These are phyloP conservation scores for Cephus sareptanus DNA, from an alignment of 2,888 invertebrate genomes.

Conservation along the genomic window DNA sequence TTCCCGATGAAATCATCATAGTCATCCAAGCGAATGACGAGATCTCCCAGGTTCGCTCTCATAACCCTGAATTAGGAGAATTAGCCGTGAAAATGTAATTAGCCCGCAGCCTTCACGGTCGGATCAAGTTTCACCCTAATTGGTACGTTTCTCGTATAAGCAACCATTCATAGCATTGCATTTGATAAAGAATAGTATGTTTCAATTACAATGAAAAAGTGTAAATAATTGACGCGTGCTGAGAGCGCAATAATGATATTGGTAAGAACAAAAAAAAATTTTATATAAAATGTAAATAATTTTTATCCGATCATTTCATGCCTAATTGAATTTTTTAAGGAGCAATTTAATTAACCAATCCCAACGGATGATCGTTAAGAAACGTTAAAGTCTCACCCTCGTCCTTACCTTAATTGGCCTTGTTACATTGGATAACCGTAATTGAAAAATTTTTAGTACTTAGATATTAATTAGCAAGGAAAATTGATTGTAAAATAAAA, in stretches of 20 bases:
- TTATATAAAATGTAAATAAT: not conserved
- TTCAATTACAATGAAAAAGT: not conserved
- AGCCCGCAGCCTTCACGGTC: constrained; percentile 28
- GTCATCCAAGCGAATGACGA: constrained; percentile 2
- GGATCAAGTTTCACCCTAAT: constrained; percentile 23
- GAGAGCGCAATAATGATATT: not conserved
- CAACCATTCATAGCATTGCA: not conserved
- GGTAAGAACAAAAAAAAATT: not conserved
- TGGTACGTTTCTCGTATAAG: not conserved
- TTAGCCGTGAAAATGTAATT: constrained; percentile 36
- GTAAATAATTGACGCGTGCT: not conserved
- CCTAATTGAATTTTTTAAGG: not conserved
- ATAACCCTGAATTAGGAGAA: constrained; percentile 54
- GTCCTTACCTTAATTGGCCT: not conserved
- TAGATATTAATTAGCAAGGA: not conserved
- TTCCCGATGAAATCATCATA: not conserved
- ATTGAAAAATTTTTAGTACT: not conserved
- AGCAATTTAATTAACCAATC: not conserved
- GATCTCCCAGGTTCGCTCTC: constrained; percentile 33
- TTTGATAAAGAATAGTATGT: not conserved
- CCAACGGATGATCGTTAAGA: not conserved
- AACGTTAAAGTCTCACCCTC: not conserved
- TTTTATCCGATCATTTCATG: not conserved
- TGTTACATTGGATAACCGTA: not conserved
- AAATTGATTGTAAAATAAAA: not conserved